These are phyloP conservation scores for Aegotheles bennettii DNA, from an alignment of 2,113 vertebrate species.

Conservation along the genomic window DNA sequence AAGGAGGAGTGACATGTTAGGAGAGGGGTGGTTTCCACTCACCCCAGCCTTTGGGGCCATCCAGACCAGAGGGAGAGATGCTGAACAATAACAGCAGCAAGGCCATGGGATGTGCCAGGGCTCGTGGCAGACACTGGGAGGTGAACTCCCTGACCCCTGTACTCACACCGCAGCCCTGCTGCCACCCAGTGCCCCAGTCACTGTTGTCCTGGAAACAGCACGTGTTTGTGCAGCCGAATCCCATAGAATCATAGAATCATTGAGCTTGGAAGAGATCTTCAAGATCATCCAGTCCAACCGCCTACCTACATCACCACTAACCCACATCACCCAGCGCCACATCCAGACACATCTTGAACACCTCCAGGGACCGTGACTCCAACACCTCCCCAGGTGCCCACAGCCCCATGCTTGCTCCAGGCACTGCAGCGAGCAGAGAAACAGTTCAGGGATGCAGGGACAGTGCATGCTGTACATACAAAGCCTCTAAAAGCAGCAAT, in stretches of 20 bases:
- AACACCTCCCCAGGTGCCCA: neutral
- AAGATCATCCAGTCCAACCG: too few relatives aligned
- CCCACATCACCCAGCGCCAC: too few relatives aligned
- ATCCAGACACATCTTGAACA: too few relatives aligned
- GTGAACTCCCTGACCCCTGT: rapidly evolving
- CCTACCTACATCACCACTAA: too few relatives aligned
- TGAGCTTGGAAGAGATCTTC: too few relatives aligned
- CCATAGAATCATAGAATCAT: too few relatives aligned
- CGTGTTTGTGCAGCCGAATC: neutral
- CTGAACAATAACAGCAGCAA: too few relatives aligned
- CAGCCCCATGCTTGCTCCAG: neutral
- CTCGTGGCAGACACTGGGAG: neutral
- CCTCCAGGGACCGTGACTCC: too few relatives aligned
- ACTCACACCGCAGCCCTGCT: rapidly evolving
- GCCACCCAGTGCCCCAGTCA: neutral
- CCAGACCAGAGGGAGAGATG: rapidly evolving
- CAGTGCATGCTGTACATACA: rapidly evolving
- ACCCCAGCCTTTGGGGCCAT: rapidly evolving
- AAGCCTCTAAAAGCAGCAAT: neutral
- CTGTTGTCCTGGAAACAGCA: neutral
- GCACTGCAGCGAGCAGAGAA: neutral
- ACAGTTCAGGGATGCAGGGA: neutral
- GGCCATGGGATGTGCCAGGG: too few relatives aligned
- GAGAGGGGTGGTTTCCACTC: rapidly evolving
- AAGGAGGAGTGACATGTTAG: neutral